These are phyloP conservation scores for Calycopis cecrops DNA, from an alignment of 1,140 invertebrate species.

Conservation along the genomic window DNA sequence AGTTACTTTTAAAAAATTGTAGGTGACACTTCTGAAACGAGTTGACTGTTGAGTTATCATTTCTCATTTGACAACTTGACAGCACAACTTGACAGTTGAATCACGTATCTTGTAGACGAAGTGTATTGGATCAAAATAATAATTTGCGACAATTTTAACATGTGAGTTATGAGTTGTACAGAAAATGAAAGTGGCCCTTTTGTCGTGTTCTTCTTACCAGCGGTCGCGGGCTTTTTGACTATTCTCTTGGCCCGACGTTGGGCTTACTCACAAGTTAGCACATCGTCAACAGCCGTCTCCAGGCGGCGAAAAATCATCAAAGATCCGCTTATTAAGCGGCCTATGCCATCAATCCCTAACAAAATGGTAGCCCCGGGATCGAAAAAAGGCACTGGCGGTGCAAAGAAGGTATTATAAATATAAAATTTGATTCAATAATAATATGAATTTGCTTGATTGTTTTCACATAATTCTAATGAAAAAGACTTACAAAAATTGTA, in stretches of 20 bases:
- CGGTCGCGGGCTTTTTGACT: constrained; percentile 68
- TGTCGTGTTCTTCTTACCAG: constrained; percentile 73
- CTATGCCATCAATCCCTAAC: constrained; percentile 49
- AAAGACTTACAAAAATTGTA: neutral
- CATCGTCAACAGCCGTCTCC: constrained; percentile 65
- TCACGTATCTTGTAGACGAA: constrained; percentile 7
- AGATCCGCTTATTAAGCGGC: constrained; percentile 65
- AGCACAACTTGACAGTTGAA: neutral
- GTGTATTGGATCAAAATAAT: constrained; percentile 34
- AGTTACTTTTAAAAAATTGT: too few species aligned
- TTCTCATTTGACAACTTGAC: neutral
- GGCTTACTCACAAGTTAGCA: constrained; percentile 63
- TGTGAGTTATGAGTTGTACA: constrained; percentile 75
- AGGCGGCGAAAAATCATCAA: constrained; percentile 69
- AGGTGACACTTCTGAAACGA: too few species aligned
- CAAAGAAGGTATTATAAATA: constrained; percentile 45
- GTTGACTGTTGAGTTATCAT: too few species aligned
- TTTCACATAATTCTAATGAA: neutral
- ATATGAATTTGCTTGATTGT: neutral
- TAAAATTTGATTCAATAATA: neutral
- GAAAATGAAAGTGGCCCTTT: constrained; percentile 74
- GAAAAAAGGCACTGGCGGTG: constrained; percentile 43
- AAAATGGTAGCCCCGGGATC: constrained; percentile 59
- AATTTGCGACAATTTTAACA: constrained; percentile 59
- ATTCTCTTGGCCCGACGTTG: constrained; percentile 68